Percentiles rank a stretch among this genome's conserved stretches.
phyloP scores from a whole-genome alignment of 2,113 vertebrate genomes.

The Otolemur garnettii region DNA sequence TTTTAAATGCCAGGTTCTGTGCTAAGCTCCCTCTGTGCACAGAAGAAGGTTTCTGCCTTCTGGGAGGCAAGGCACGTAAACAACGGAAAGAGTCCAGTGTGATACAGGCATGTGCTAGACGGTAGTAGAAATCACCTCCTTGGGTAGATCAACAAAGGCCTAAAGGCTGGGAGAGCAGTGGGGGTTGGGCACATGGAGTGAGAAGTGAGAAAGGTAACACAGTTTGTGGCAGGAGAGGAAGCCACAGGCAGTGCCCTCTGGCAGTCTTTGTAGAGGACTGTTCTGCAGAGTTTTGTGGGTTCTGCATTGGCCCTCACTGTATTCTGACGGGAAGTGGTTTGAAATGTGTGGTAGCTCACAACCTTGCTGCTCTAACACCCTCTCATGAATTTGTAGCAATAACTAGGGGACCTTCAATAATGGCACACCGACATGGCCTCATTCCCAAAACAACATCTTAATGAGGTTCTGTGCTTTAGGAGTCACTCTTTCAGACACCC shows the following conservation, averaged over 20 bases:
- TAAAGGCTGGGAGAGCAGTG: not conserved
- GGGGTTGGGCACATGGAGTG: not conserved
- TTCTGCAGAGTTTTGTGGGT: slow-evolving; percentile 35
- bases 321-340: not conserved
- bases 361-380: not conserved
- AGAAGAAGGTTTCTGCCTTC: not conserved
- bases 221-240: not conserved
- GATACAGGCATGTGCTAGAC: not conserved
- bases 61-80: not conserved
- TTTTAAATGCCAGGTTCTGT: not conserved
- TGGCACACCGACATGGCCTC: not conserved
- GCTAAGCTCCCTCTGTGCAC: not conserved
- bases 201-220: not conserved
- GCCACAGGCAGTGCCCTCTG: not conserved
- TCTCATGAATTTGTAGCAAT: slow-evolving; percentile 20
- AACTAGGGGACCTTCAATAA: slow-evolving; percentile 42
- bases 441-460: slow-evolving; percentile 41
- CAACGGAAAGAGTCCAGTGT: not conserved
- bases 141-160: not conserved
- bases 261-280: not conserved
- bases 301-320: not conserved
- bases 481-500: not conserved
- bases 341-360: not conserved
- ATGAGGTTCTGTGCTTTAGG: slow-evolving; percentile 34
- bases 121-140: not conserved